These are phyloP conservation scores for Phaenicophaeus curvirostris DNA, from an alignment of 2,797 vertebrate genomes.

Conservation along the genomic window DNA sequence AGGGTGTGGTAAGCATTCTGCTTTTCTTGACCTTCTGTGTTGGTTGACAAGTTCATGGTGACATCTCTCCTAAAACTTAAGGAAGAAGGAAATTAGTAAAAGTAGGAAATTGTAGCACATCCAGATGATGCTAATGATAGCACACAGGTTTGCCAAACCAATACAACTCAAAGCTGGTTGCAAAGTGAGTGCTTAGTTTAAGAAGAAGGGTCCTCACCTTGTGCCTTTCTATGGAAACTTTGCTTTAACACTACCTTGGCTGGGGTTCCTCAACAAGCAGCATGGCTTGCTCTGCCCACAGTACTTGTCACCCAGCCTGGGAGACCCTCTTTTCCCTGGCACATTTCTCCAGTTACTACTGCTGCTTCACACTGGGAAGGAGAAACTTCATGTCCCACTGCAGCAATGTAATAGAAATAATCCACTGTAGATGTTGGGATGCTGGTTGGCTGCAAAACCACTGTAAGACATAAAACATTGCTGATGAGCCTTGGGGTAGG, in stretches of 20 bases:
- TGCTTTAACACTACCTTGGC: background rate
- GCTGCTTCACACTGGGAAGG: background rate
- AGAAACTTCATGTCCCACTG: background rate
- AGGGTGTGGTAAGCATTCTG: background rate
- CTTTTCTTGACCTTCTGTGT: constrained; percentile 3
- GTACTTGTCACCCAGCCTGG: background rate
- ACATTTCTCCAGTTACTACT: background rate
- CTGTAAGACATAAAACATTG: background rate
- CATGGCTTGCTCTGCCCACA: background rate
- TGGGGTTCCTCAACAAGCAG: background rate
- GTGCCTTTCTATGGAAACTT: background rate
- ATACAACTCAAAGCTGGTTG: background rate
- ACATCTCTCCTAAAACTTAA: background rate
- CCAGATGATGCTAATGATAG: background rate
- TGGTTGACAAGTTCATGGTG: background rate
- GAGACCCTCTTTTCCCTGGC: background rate
- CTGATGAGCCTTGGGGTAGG: background rate
- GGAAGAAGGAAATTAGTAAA: background rate
- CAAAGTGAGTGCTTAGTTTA: background rate
- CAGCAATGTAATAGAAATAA: background rate
- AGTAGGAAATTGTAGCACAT: background rate
- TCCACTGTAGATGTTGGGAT: background rate
- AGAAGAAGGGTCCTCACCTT: background rate
- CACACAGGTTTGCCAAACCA: background rate
- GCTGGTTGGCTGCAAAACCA: background rate